Conservation (phyloP, 2,888 invertebrate species). For the Acrobasis repandana region DNA sequence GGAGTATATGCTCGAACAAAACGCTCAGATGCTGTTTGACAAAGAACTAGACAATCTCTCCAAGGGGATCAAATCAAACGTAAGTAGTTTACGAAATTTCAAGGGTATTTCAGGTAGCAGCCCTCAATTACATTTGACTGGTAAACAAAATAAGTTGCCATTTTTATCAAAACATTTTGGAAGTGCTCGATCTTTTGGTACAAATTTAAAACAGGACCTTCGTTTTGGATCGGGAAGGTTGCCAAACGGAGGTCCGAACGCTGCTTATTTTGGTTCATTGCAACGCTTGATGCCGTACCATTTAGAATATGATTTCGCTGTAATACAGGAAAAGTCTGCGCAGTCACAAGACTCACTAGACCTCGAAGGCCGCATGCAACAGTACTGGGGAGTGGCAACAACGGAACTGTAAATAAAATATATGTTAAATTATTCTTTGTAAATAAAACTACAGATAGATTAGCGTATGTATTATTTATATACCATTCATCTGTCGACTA, state of each 20-base stretch:
- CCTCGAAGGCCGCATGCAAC: constrained; percentile 92
- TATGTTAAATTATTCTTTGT: constrained; percentile 44
- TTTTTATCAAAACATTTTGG: constrained; percentile 90
- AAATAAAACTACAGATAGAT: constrained; percentile 72
- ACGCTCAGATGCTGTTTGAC: constrained; percentile 93
- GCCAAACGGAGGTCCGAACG: constrained; percentile 90
- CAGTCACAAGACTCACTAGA: constrained; percentile 88
- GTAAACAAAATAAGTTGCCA: constrained; percentile 72
- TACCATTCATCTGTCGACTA: constrained; percentile 78
- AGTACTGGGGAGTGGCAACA: constrained; percentile 95
- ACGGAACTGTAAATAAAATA: constrained; percentile 86
- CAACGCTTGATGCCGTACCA: constrained; percentile 92
- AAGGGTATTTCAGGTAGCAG: constrained; percentile 87
- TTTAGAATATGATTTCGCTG: constrained; percentile 92
- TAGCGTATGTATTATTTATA: constrained; percentile 67
- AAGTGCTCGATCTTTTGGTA: constrained; percentile 90
- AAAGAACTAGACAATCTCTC: constrained; percentile 92
- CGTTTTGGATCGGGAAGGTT: constrained; percentile 83
- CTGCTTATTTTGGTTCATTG: constrained; percentile 93
- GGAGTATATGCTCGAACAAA: constrained; percentile 96
- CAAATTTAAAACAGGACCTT: constrained; percentile 83
- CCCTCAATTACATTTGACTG: constrained; percentile 84
- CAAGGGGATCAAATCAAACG: constrained; percentile 82
- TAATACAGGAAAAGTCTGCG: constrained; percentile 89
- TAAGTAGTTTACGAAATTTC: constrained; percentile 78